Evolutionary conservation across 2,888 invertebrate species (phyloP), one percentile per base, ranked within the genome.

Genomic region (Bellardia pandia): DNA sequence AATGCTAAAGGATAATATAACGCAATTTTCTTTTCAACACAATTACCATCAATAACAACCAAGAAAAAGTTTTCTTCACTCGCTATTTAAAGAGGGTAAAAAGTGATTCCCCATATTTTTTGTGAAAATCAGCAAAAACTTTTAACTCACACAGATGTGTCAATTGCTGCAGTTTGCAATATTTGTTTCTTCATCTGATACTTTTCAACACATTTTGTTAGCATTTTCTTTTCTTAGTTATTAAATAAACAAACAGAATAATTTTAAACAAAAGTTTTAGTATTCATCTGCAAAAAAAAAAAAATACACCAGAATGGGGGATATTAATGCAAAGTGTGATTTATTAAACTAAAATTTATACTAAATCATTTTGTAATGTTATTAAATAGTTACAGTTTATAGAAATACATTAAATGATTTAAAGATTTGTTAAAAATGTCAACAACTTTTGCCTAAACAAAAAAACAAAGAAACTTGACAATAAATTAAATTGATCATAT

Each of bases 111-210:
- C 37, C 75, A n/a, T 62, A 51, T 64, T 64, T 53, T 56, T 56
- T 56, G 53, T n/a, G 33, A 40, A 64, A 72, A 62, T 64, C 72
- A 80, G 72, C 72, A 80, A 64, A 42, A 66, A 51, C 16, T 51
- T 23, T 53, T n/a, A 23, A 23, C n/a, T 14, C 51, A 60, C 71
- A 51, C 80, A 80, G 80, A 80, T 80, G 80, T 72, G 64, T 72
- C 80, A 72, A 72, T 80, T 80, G 72, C 72, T 80, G 72, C 80
- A 80, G 72, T 72, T 80, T 72, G 69, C 48, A 71, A 79, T 64
- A 56, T 30, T 80, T 53, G 51, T 60, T 16, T 51, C n/a, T 30
- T 53, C 11, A 45, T 16, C 58, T 58, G 68, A 53, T 9, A 53
- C n/a, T 16, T 71, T 71, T 71, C 37, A 53, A 71, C 71, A 53